Evolutionary conservation across 2,797 vertebrate genomes (phyloP), one percentile per base, ranked within the genome.

Genomic region (Dipus sagitta): DNA sequence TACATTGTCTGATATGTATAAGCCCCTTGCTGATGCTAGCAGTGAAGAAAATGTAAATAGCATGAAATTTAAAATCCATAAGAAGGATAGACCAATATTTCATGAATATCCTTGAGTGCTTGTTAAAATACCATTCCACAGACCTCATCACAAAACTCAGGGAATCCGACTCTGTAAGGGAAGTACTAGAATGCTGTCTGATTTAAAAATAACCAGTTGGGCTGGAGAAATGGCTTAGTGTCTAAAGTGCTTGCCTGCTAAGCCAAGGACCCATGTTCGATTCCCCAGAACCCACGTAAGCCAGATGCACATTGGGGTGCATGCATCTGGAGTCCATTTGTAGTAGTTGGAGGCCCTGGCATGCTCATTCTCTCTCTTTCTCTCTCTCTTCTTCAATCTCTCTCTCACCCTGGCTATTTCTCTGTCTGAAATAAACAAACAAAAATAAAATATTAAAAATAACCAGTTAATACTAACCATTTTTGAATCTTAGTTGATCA

Each of bases 41-140:
- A 12, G 28, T 77, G n/a, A 94, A 80, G 64, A 86, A 94, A 30
- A 79, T 60, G 70, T n/a, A 90, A 79, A 70, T 67, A 3, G 2
- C 54, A n/a, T 75, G 24, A 30, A 67, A 42, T 52, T 86, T 77
- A 88, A 88, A 90, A 70, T 54, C 30, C 23, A 58, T 7, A 62
- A 26, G 34, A 62, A 26, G 34, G 91, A 38, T 17, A 85, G 0
- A 28, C 7, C 14, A 32, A 0, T 71, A 23, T 76, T 79, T 91
- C 42, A 77, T n/a, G 30, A 93, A 75, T 71, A 93, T 70, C 30
- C 4, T 72, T 52, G 30, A 80, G 2, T 60, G 10, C 17, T 78
- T 84, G 26, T 76, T 72, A 91, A 78, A 83, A 75, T 86, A 83
- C 26, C 75, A 2, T 58, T 28, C 58, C 4, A 32, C 9, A n/a